phyloP scores from a whole-genome alignment of 2,888 invertebrate genomes.

The Agrilus cyanescens region DNA sequence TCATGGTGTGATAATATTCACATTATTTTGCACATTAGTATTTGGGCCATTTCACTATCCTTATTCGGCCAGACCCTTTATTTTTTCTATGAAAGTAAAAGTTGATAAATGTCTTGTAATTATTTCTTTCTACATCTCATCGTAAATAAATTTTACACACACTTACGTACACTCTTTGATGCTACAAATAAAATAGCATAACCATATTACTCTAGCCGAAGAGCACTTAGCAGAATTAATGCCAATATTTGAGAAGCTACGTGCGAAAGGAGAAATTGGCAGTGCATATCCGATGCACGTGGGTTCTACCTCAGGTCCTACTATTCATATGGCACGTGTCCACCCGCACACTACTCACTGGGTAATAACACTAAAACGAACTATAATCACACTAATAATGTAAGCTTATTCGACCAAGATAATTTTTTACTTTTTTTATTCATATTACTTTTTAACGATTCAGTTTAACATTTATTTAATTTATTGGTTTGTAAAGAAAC shows the following conservation, averaged over 20 bases:
- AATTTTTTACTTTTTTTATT: too few relatives aligned
- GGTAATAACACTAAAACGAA: conserved; percentile 41
- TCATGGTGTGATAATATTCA: too few relatives aligned
- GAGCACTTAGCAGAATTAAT: conserved; percentile 91
- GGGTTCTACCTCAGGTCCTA: conserved; percentile 57
- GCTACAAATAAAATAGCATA: not conserved
- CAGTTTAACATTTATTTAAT: too few relatives aligned
- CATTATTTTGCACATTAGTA: too few relatives aligned
- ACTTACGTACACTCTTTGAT: conserved; percentile 5
- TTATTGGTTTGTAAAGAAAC: too few relatives aligned
- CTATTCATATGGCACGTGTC: conserved; percentile 45
- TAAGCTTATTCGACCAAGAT: too few relatives aligned
- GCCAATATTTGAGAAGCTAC: conserved; percentile 89
- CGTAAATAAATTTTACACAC: conserved; percentile 6
- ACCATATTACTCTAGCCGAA: conserved; percentile 50
- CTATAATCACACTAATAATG: too few relatives aligned
- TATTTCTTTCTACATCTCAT: conserved; percentile 6
- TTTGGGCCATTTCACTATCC: too few relatives aligned
- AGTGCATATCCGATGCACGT: conserved; percentile 86
- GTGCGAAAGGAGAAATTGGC: conserved; percentile 82
- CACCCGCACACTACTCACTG: conserved; percentile 57
- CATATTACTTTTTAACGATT: too few relatives aligned
- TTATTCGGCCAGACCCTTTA: too few relatives aligned
- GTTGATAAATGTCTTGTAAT: not conserved
- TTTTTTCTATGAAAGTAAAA: too few relatives aligned